phyloP scores from a whole-genome alignment of 2,113 vertebrate species.

The Ageneiosus marmoratus region DNA sequence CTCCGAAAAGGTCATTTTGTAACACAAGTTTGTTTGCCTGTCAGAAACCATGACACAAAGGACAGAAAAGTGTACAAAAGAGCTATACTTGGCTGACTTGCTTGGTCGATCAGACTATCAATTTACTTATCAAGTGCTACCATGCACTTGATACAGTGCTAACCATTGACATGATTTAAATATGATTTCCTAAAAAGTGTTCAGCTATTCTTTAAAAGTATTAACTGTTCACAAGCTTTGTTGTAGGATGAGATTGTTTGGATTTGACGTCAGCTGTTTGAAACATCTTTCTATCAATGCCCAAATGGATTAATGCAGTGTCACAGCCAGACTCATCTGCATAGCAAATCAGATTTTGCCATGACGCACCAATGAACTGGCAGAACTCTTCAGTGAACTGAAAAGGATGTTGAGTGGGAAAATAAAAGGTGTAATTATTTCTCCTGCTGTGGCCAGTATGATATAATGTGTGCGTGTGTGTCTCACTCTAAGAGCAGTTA shows the following conservation, averaged over 20 bases:
- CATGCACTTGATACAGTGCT: too few species aligned
- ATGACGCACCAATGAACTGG: background rate
- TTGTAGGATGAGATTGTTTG: background rate
- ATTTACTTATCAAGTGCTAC: background rate
- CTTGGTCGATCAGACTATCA: background rate
- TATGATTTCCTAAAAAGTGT: background rate
- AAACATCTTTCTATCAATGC: constrained; percentile 10
- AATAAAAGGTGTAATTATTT: background rate
- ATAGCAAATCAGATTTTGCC: background rate
- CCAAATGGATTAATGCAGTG: background rate
- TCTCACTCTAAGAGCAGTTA: constrained; percentile 92
- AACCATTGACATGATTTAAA: background rate
- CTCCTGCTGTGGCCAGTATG: background rate
- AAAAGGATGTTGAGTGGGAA: background rate
- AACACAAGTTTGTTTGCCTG: background rate
- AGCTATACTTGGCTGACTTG: background rate
- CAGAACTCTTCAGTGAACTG: background rate
- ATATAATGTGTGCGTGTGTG: background rate
- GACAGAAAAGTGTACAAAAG: background rate
- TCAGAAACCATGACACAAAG: background rate
- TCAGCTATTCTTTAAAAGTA: background rate
- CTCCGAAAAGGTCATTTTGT: background rate
- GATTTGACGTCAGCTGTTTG: background rate
- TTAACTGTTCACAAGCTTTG: background rate
- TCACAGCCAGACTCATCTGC: background rate